These are phyloP conservation scores for Notarius quadriscutis DNA, from an alignment of 2,113 vertebrate species.

Conservation along the genomic window DNA sequence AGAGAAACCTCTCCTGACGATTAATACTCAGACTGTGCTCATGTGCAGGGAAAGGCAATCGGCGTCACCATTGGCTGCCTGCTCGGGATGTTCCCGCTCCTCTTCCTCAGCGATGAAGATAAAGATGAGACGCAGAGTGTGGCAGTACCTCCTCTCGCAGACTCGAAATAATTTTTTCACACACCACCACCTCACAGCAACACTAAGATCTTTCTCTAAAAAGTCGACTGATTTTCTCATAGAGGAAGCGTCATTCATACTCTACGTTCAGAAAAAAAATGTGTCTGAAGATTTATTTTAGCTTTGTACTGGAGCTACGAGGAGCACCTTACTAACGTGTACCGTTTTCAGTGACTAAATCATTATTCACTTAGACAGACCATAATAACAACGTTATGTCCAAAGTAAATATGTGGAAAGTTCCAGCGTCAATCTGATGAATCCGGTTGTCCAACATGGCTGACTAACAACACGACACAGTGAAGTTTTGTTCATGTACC, in stretches of 20 bases:
- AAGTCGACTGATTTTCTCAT: not conserved
- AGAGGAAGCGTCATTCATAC: not conserved
- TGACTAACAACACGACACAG: not conserved
- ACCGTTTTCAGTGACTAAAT: not conserved
- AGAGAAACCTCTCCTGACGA: not conserved
- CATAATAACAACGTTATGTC: not conserved
- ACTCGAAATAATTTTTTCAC: slow-evolving; percentile 3
- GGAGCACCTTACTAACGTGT: not conserved
- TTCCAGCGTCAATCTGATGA: not conserved
- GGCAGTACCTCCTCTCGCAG: not conserved
- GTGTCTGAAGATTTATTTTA: not conserved
- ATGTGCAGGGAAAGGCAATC: slow-evolving; percentile 88
- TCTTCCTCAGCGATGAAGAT: slow-evolving; percentile 87
- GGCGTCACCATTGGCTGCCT: slow-evolving; percentile 92
- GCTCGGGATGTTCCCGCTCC: slow-evolving; percentile 95
- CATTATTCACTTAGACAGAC: not conserved
- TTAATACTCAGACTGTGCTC: not conserved
- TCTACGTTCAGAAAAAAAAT: not conserved
- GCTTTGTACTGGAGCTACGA: not conserved
- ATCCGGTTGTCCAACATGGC: not conserved
- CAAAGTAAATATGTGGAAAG: not conserved
- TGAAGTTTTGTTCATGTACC: not conserved
- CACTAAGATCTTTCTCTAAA: not conserved
- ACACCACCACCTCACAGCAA: not conserved
- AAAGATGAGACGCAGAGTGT: slow-evolving; percentile 70